Conservation (phyloP, 2,888 invertebrate species). For the Keiferia lycopersicella region DNA sequence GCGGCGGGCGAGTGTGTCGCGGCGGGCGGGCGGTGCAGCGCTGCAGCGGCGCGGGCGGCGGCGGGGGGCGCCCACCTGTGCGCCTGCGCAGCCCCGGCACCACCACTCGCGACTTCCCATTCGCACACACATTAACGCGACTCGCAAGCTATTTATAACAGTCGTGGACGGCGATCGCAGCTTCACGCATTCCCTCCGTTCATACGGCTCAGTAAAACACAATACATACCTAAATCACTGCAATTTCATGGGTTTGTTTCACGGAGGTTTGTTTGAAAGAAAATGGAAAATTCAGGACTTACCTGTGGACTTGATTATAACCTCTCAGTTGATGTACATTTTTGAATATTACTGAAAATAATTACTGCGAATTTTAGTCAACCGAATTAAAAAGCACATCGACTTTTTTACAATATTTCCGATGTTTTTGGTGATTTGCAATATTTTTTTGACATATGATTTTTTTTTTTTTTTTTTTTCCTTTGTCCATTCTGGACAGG, state of each 20-base stretch:
- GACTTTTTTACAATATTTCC: not conserved
- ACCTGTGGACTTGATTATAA: not conserved
- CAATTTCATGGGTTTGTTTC: not conserved
- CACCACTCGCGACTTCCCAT: constrained; percentile 16
- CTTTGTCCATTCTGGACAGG: too few relatives aligned
- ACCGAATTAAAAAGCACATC: not conserved
- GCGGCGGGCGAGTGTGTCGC: constrained; percentile 16
- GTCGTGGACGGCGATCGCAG: not conserved
- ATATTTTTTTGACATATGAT: not conserved
- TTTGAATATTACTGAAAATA: not conserved
- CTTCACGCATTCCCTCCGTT: constrained; percentile 2
- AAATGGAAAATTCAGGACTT: not conserved
- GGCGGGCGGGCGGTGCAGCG: constrained; percentile 19
- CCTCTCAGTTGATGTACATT: not conserved
- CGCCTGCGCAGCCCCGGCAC: constrained; percentile 19
- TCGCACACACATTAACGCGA: constrained; percentile 19
- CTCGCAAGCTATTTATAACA: constrained; percentile 5
- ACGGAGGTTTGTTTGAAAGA: not conserved
- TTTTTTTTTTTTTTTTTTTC: too few relatives aligned
- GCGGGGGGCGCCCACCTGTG: constrained; percentile 31
- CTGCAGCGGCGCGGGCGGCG: constrained; percentile 29
- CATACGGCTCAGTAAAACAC: not conserved
- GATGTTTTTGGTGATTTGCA: constrained; percentile 10
- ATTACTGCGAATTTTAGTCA: not conserved
- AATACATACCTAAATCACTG: not conserved